These are phyloP conservation scores for Cirrhinus molitorella DNA, from an alignment of 2,797 vertebrate genomes.

Conservation along the genomic window DNA sequence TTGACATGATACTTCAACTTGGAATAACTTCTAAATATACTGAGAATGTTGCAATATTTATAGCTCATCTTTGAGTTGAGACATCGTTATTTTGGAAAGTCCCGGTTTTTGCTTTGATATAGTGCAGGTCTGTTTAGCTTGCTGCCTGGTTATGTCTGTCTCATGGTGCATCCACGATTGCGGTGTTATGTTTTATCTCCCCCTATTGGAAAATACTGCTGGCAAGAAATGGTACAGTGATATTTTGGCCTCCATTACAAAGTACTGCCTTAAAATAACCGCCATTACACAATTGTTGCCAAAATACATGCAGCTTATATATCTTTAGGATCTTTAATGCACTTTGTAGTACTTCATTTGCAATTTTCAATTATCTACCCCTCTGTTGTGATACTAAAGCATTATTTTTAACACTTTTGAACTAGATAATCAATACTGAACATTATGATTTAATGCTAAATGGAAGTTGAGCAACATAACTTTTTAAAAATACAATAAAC, in stretches of 20 bases:
- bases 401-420: background rate
- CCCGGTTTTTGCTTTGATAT: background rate
- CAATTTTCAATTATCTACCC: background rate
- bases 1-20: background rate
- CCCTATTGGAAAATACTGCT: conserved; percentile 5
- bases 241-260: background rate
- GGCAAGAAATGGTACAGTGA: background rate
- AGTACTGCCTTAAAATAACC: background rate
- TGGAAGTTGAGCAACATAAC: background rate
- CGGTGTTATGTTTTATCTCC: background rate
- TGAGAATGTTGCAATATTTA: background rate
- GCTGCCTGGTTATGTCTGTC: background rate
- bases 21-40: background rate
- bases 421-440: background rate
- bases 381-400: background rate
- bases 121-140: background rate
- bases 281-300: background rate
- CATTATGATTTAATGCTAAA: background rate
- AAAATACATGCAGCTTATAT: background rate
- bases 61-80: background rate
- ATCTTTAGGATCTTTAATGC: background rate
- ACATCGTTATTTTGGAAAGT: conserved; percentile 1
- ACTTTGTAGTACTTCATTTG: background rate
- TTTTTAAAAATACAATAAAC: background rate
- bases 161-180: background rate